These are phyloP conservation scores for Dipodomys ordii DNA, from an alignment of 2,113 vertebrate genomes.

Conservation along the genomic window DNA sequence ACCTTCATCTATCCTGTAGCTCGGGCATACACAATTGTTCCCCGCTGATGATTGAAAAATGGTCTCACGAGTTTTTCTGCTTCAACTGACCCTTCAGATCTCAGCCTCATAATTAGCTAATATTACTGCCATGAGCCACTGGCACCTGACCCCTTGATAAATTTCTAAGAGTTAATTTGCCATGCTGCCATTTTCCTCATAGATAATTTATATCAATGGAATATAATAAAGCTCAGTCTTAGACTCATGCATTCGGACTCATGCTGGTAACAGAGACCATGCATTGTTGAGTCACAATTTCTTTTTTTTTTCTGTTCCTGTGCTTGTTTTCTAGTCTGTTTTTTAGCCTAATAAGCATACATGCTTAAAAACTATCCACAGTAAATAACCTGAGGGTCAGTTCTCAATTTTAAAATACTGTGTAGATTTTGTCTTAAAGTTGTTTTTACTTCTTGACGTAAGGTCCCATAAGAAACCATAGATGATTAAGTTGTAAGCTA, in stretches of 20 bases:
- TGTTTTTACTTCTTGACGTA: constrained; percentile 47
- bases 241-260: neutral
- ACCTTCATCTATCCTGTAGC: no score
- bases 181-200: no score
- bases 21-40: no score
- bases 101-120: no score
- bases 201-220: neutral
- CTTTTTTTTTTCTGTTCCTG: constrained; percentile 73
- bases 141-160: no score
- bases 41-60: no score
- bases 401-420: constrained; percentile 68
- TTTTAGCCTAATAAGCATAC: constrained; percentile 81
- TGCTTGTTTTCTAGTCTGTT: constrained; percentile 75
- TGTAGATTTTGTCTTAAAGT: constrained; percentile 61
- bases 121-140: no score
- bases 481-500: neutral
- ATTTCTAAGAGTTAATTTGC: no score
- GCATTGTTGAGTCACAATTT: constrained; percentile 63
- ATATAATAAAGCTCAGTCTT: neutral
- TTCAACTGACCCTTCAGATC: no score
- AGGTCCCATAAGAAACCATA: constrained; percentile 20
- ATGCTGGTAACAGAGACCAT: constrained; percentile 35
- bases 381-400: constrained; percentile 69
- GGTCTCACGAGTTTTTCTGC: no score
- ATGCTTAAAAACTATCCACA: constrained; percentile 72